Evolutionary conservation across 2,797 vertebrate species (phyloP), one percentile per base, ranked within the genome.

Genomic region (Liparis tanakae): DNA sequence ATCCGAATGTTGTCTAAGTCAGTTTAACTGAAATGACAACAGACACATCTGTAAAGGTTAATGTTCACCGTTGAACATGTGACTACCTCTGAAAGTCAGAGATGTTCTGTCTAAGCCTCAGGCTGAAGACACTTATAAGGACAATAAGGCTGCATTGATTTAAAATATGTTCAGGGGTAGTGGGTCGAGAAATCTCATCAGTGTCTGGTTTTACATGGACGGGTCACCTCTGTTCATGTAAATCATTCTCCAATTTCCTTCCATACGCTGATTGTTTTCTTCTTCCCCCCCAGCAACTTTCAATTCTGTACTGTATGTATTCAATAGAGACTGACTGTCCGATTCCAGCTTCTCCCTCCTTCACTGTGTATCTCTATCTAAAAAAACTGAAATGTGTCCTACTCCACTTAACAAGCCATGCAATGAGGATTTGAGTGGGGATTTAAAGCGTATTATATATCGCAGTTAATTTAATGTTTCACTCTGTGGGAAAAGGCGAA

Each of bases 391-490:
- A 68, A 41, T 41, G n/a, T 48, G 30, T 10, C 59, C 30, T 63
- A 18, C 41, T 70, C 65, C 34, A 36, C 15, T 55, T 14, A 55
- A 36, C 18, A 60, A 69, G 48, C 39, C 7, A 22, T 10, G 14
- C 4, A 9, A 44, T 3, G 2, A 43, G 55, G n/a, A 55, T 70
- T 10, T 41, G 17, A 55, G 57, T 62, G 22, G 30, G 67, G 30
- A 41, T 56, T 17, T 50, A 17, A n/a, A 25, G 12, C 18, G 18
- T 34, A 17, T 17, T 58, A 25, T 30, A 57, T 30, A 57, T 25
- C 53, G 70, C 17, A 50, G 22, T 10, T 58, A 63, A 63, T 70
- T 71, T n/a, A 60, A 61, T 70, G 48, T 5, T 72, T 51, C 4
- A 10, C 22, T 46, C 25, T 67, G 10, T 30, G 8, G 60, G 17